Percentiles rank a stretch among this genome's conserved stretches.
Evolutionary conservation across 2,888 invertebrate genomes (phyloP).

Genomic region (Gasteruption jaculator): DNA sequence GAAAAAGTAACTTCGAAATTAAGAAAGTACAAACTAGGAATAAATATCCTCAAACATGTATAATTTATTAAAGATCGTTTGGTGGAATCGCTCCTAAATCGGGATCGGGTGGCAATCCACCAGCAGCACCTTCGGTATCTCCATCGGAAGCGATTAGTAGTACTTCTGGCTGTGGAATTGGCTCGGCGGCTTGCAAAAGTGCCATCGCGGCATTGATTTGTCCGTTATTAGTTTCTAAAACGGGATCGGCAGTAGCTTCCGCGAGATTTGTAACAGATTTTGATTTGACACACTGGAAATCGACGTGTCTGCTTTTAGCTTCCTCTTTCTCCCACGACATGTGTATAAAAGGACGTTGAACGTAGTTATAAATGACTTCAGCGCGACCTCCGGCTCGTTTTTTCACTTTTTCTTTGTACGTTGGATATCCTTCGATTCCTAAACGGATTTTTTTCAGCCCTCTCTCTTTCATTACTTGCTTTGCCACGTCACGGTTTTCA

Average conservation of each 20-base stretch:
- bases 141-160: slow-evolving; percentile 40
- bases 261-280: slow-evolving; percentile 96
- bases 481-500: slow-evolving; percentile 98
- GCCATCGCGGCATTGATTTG: slow-evolving; percentile 45
- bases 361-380: slow-evolving; percentile 99
- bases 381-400: slow-evolving; percentile 91
- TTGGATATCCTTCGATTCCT: slow-evolving; percentile 99
- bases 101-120: slow-evolving; percentile 38
- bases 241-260: slow-evolving; percentile 90
- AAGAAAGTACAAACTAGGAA: background rate
- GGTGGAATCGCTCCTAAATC: slow-evolving; percentile 40
- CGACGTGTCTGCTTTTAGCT: slow-evolving; percentile 97
- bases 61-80: slow-evolving; percentile 30
- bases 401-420: slow-evolving; percentile 98
- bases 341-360: slow-evolving; percentile 97
- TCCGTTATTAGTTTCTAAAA: slow-evolving; percentile 63
- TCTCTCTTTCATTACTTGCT: slow-evolving; percentile 97
- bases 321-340: slow-evolving; percentile 99
- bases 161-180: slow-evolving; percentile 33
- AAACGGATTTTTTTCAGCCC: slow-evolving; percentile 97
- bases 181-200: slow-evolving; percentile 46
- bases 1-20: background rate
- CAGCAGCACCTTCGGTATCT: slow-evolving; percentile 48
- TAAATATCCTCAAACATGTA: too few species aligned
- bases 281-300: slow-evolving; percentile 97